These are phyloP conservation scores for Ephestia elutella DNA, from an alignment of 1,140 invertebrate genomes.

Conservation along the genomic window DNA sequence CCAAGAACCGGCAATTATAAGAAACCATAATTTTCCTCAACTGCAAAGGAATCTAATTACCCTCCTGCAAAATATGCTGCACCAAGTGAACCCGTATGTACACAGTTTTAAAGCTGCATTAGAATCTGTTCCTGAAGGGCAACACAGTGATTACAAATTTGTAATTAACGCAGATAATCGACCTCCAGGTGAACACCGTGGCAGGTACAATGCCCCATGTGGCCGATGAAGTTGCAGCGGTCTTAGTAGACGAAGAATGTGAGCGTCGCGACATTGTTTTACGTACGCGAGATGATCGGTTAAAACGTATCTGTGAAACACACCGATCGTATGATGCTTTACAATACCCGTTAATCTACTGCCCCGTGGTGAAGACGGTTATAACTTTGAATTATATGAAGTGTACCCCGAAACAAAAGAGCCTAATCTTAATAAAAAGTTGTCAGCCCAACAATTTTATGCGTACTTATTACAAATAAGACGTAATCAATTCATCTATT, in stretches of 20 bases:
- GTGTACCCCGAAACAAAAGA: conserved; percentile 6
- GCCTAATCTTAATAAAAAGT: conserved; percentile 22
- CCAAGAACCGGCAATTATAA: conserved; percentile 16
- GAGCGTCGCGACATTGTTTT: conserved; percentile 21
- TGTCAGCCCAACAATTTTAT: conserved; percentile 21
- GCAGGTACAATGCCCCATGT: conserved; percentile 60
- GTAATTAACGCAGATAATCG: conserved; percentile 24
- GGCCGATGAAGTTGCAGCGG: conserved; percentile 53
- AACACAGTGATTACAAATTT: conserved; percentile 18
- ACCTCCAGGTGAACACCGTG: conserved; percentile 52
- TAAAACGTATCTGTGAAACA: conserved; percentile 39
- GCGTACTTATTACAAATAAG: conserved; percentile 19
- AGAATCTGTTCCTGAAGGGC: conserved; percentile 7
- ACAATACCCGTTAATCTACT: conserved; percentile 66
- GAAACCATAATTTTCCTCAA: conserved; percentile 18
- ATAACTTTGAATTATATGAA: conserved; percentile 36
- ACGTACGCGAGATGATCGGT: conserved; percentile 11
- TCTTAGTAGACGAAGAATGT: conserved; percentile 49
- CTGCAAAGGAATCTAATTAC: conserved; percentile 14
- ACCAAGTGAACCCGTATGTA: conserved; percentile 22
- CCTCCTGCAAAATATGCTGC: conserved; percentile 21
- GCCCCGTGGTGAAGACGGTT: conserved; percentile 56
- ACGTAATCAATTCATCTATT: conserved; percentile 13
- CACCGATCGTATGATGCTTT: conserved; percentile 57
- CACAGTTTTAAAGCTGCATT: conserved; percentile 15